Evolutionary conservation across 1,140 invertebrate species (phyloP).

Genomic region (Zaprionus ornatus): DNA sequence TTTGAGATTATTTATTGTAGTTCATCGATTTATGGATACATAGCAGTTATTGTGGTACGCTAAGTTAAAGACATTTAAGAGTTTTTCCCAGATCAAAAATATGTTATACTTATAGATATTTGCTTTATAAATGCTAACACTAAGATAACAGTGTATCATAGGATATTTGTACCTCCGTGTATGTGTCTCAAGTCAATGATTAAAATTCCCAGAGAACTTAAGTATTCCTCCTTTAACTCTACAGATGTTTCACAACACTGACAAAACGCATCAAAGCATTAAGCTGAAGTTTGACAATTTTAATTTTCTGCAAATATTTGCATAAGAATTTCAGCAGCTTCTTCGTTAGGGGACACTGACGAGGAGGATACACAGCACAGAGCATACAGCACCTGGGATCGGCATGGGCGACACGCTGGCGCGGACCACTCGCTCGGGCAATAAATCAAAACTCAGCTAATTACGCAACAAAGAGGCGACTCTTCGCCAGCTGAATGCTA

Average conservation of each 20-base stretch:
- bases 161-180: too few relatives aligned
- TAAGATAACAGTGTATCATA: too few relatives aligned
- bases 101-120: too few relatives aligned
- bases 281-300: conserved; percentile 62
- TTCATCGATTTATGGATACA: too few relatives aligned
- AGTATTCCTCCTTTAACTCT: not conserved
- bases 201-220: not conserved
- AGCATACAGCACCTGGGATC: conserved; percentile 38
- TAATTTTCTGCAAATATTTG: conserved; percentile 77
- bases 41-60: too few relatives aligned
- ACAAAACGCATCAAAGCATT: conserved; percentile 29
- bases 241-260: not conserved
- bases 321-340: conserved; percentile 60
- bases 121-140: too few relatives aligned
- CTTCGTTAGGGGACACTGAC: not conserved
- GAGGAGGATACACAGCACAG: not conserved
- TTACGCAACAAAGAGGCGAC: conserved; percentile 78
- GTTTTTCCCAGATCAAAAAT: too few relatives aligned
- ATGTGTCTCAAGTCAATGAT: not conserved
- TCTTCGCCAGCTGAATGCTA: conserved; percentile 62
- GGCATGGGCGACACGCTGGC: conserved; percentile 34
- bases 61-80: too few relatives aligned
- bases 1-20: too few relatives aligned
- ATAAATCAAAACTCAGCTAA: conserved; percentile 82
- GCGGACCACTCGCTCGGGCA: conserved; percentile 45